phyloP scores from a whole-genome alignment of 2,888 invertebrate species.

The Himalopsyche kuldschensis region DNA sequence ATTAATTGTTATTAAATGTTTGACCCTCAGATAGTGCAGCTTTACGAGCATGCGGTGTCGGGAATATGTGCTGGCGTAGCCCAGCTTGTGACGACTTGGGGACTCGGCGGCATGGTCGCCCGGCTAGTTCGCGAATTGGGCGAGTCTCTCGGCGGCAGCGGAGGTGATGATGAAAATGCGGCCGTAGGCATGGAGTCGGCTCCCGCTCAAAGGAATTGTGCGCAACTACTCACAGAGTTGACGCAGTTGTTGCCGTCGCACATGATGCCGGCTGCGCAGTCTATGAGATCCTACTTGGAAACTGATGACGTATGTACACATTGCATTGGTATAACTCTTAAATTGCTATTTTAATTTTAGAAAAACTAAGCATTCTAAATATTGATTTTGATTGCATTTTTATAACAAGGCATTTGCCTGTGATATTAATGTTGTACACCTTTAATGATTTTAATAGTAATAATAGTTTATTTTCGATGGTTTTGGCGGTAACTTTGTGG shows the following conservation, averaged over 20 bases:
- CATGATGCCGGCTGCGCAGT: constrained; percentile 62
- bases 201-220: constrained; percentile 54
- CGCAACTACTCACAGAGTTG: constrained; percentile 65
- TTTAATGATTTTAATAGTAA: too few species aligned
- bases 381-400: too few species aligned
- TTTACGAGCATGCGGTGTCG: constrained; percentile 70
- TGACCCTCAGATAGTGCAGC: constrained; percentile 68
- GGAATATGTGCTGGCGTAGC: constrained; percentile 73
- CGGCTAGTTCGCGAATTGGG: constrained; percentile 76
- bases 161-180: constrained; percentile 54
- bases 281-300: constrained; percentile 64
- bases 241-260: constrained; percentile 64
- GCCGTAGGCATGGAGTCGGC: constrained; percentile 52
- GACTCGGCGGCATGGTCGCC: constrained; percentile 68
- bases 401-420: too few species aligned
- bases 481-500: too few species aligned
- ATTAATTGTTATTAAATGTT: not conserved
- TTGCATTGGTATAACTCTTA: not conserved
- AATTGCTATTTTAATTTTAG: too few species aligned
- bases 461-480: too few species aligned
- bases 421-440: too few species aligned
- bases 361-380: too few species aligned
- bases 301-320: constrained; percentile 55
- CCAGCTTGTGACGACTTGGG: constrained; percentile 68
- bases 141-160: constrained; percentile 67